Evolutionary conservation across 2,113 vertebrate species (phyloP).

Genomic region (Galbula dea): DNA sequence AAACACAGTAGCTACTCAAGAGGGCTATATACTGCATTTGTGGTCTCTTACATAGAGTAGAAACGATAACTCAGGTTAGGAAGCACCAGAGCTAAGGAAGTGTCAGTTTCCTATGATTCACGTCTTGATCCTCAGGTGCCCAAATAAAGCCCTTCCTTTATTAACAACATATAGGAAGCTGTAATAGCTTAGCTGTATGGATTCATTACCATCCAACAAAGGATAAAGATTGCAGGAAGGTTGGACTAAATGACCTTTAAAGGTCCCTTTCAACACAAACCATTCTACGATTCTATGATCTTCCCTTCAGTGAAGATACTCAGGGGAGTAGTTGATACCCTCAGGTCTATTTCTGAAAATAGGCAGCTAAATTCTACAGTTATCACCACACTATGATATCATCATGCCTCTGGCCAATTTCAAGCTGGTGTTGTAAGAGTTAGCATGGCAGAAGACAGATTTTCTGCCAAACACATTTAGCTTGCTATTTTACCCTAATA

Average conservation of each 20-base stretch:
- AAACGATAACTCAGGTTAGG: background rate
- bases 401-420: background rate
- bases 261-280: background rate
- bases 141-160: background rate
- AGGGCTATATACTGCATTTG: background rate
- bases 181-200: background rate
- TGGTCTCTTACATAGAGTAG: accelerated
- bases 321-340: background rate
- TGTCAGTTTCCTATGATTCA: background rate
- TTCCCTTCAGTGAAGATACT: background rate
- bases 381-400: background rate
- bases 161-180: background rate
- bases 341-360: background rate
- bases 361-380: background rate
- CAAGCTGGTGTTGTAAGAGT: background rate
- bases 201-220: background rate
- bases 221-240: background rate
- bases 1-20: background rate
- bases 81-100: background rate
- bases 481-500: background rate
- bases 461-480: background rate
- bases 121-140: background rate
- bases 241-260: background rate
- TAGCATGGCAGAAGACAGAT: background rate
- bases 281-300: background rate